Evolutionary conservation across 2,888 invertebrate species (phyloP), one percentile per base, ranked within the genome.

Genomic region (Leptothorax acervorum): DNA sequence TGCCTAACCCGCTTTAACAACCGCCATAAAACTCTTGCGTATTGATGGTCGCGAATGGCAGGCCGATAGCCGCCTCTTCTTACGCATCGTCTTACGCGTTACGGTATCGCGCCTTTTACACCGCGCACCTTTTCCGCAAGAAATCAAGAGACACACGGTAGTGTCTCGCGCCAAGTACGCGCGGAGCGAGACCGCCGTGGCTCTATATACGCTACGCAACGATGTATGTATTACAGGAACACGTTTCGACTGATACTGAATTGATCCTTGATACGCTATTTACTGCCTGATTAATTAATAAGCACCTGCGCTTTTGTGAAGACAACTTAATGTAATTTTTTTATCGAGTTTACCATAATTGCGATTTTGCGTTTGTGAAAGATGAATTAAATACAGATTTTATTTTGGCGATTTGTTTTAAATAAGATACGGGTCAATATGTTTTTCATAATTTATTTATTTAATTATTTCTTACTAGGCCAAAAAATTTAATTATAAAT

Each of bases 1-100:
- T 8, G 53, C 8, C 42, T 65, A 76, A 42, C 15, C 28, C 12
- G 3, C 9, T 53, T 66, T 78, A 78, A 78, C 55, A 39, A 65
- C 11, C 39, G 11, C 6, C 23, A 39, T 63, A 66, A 78, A 68
- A 51, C 53, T 53, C n/a, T 28, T 8, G n/a, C 5, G n/a, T 31
- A 55, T 78, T 51, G 23, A 76, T 42, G 51, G 63, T 39, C 15
- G n/a, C 55, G n/a, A 55, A 28, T 68, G 3, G 35, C 31, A 18
- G 18, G 28, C 60, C 5, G 15, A 35, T 31, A 70, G 18, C 45
- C 48, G 35, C 4, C 12, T 45, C 9, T 66, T 66, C 42, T 65
- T 45, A 42, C 15, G 42, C 28, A 28, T 66, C 18, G 28, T 55
- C 28, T 53, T 18, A 15, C 9, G 12, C 23, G 42, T 66, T 78